Base-by-base conservation (phyloP, 2,113 vertebrate genomes). In the Esox niger region DNA sequence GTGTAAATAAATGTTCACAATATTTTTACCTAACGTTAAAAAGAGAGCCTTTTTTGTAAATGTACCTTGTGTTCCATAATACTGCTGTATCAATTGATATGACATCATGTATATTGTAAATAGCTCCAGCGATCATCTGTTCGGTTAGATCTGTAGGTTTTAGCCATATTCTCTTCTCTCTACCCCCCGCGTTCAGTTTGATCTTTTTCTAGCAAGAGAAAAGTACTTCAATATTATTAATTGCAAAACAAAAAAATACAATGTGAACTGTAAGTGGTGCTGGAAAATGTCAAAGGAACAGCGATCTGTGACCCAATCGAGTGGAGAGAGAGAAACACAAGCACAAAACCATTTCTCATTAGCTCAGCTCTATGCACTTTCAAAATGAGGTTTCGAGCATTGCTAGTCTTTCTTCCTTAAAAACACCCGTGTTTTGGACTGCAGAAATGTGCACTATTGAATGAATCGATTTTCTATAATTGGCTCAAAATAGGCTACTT, bases 41-140 rank as follows among this genome's bases (percentile, higher is more conserved):
- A 74, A 73, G 84, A 87, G 77, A 90, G 88, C 46, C 81, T 74
- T 90, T 83, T 92, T 92, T 91, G 93, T 93, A 93, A 92, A 91
- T 94, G 92, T 93, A 91, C 83, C 88, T 87, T 71, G 93, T 95
- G 93, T 94, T 92, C 88, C 23, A 21, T 31, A 85, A 92, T 85
- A 89, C 91, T 94, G 91, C 87, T 88, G 89, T 94, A 91, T 89
- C 86, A 86, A 88, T 89, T 85, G 86, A 88, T 87, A 90, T 87
- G 81, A 77, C 86, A 85, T 88, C 86, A 86, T 88, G 81, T 87
- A 82, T 79, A 87, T 80, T 96, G 94, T 95, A 95, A 84, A 95
- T 93, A 94, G 88, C 86, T 79, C 76, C 67, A 77, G 77, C 21
- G 75, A 85, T 89, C 74, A 79, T 79, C 83, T 83, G 38, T 17